Percentiles rank a stretch among this genome's conserved stretches.
phyloP scores from a whole-genome alignment of 2,888 invertebrate genomes.

The Lithophane leautieri region DNA sequence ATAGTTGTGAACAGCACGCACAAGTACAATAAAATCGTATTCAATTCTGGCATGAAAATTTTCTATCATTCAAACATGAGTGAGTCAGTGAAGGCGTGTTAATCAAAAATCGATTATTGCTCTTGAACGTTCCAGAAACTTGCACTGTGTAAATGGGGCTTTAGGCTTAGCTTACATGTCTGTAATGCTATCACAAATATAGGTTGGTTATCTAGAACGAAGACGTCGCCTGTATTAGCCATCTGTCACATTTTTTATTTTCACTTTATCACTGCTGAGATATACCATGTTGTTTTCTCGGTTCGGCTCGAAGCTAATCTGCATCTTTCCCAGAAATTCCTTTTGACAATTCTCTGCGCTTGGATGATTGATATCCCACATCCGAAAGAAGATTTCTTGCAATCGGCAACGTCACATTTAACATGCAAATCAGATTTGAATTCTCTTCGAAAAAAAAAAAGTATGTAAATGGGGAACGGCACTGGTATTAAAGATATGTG shows the following conservation, averaged over 20 bases:
- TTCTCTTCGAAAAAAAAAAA: constrained; percentile 14
- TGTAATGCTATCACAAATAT: constrained; percentile 9
- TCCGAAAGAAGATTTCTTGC: constrained; percentile 32
- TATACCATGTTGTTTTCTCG: constrained; percentile 37
- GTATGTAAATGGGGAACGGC: neutral
- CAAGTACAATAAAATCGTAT: too few species aligned
- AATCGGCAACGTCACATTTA: constrained; percentile 31
- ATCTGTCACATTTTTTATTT: constrained; percentile 1
- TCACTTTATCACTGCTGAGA: constrained; percentile 6
- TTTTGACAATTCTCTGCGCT: constrained; percentile 47
- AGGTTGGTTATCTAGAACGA: constrained; percentile 12
- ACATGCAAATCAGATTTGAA: constrained; percentile 18
- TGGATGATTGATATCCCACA: constrained; percentile 48
- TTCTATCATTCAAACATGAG: too few species aligned
- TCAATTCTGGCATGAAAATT: too few species aligned
- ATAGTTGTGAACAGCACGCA: too few species aligned
- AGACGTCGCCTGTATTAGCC: neutral
- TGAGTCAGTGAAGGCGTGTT: too few species aligned
- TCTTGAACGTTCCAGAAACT: too few species aligned
- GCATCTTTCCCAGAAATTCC: constrained; percentile 38
- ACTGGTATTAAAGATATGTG: neutral
- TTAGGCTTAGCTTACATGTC: neutral
- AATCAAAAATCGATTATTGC: too few species aligned
- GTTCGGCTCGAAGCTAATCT: constrained; percentile 40
- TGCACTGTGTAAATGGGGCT: too few species aligned